Percentiles rank a stretch among this genome's conserved stretches.
Conservation (phyloP, 2,888 invertebrate species). For the Tupiocoris notatus region DNA sequence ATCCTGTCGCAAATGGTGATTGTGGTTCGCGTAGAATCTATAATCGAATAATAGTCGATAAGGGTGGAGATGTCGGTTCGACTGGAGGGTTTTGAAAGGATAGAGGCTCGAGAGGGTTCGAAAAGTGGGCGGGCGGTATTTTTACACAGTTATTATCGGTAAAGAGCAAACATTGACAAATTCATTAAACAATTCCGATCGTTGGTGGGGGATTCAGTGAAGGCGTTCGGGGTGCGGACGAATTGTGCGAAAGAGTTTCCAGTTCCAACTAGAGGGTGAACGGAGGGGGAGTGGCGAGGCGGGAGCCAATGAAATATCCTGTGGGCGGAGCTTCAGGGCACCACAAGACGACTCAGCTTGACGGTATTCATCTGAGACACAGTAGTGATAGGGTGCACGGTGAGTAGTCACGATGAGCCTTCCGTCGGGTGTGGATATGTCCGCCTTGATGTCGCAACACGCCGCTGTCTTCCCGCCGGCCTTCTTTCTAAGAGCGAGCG, state of each 20-base stretch:
- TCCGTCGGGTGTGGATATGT: slow-evolving; percentile 82
- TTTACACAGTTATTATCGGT: slow-evolving; percentile 2
- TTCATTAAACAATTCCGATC: slow-evolving; percentile 41
- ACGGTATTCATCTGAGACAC: slow-evolving; percentile 3
- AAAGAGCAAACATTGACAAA: slow-evolving; percentile 42
- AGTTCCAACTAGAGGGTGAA: slow-evolving; percentile 7
- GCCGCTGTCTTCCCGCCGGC: slow-evolving; percentile 71
- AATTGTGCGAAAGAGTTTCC: not conserved
- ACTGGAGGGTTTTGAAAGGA: not conserved
- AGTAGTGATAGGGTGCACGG: not conserved
- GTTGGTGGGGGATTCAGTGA: not conserved
- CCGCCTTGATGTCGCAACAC: slow-evolving; percentile 71
- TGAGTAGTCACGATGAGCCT: slow-evolving; percentile 66
- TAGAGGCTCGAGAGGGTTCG: not conserved
- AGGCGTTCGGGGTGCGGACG: slow-evolving; percentile 1
- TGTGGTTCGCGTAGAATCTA: too few species aligned
- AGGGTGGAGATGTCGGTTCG: not conserved
- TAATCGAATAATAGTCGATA: too few species aligned
- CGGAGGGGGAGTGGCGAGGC: slow-evolving; percentile 34
- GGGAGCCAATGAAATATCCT: not conserved
- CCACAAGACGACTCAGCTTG: not conserved
- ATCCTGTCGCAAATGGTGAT: too few species aligned
- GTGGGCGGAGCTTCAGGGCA: slow-evolving; percentile 20
- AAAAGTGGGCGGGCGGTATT: not conserved
- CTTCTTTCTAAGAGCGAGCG: slow-evolving; percentile 82